Conservation (phyloP, 2,113 vertebrate species). For the Thalassarche chlororhynchos region DNA sequence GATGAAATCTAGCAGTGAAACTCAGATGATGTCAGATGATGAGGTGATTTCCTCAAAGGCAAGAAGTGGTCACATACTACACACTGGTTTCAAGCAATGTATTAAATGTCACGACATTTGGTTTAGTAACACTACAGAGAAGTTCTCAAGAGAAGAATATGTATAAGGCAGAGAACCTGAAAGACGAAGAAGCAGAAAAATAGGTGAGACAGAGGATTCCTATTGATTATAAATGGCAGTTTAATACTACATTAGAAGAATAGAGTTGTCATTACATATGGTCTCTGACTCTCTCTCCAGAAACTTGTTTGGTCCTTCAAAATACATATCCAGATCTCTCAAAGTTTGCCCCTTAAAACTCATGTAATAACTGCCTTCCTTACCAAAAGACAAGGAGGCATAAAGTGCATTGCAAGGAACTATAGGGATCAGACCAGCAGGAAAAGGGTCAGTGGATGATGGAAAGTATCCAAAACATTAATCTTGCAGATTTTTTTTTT, state of each 20-base stretch:
- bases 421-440: neutral
- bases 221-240: neutral
- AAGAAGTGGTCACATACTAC: neutral
- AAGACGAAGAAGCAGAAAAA: neutral
- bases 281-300: neutral
- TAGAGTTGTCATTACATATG: neutral
- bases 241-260: neutral
- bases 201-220: neutral
- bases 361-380: neutral
- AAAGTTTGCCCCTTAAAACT: neutral
- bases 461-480: neutral
- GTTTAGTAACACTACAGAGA: neutral
- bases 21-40: neutral
- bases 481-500: neutral
- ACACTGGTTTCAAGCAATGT: rapidly evolving
- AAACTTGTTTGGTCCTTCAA: neutral
- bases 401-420: neutral
- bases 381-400: neutral
- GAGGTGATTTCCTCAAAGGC: neutral
- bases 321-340: neutral
- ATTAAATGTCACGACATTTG: neutral
- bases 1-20: neutral
- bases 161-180: neutral
- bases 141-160: neutral
- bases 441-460: neutral